Evolutionary conservation across 2,113 vertebrate species (phyloP).

Genomic region (Argyrosomus japonicus): DNA sequence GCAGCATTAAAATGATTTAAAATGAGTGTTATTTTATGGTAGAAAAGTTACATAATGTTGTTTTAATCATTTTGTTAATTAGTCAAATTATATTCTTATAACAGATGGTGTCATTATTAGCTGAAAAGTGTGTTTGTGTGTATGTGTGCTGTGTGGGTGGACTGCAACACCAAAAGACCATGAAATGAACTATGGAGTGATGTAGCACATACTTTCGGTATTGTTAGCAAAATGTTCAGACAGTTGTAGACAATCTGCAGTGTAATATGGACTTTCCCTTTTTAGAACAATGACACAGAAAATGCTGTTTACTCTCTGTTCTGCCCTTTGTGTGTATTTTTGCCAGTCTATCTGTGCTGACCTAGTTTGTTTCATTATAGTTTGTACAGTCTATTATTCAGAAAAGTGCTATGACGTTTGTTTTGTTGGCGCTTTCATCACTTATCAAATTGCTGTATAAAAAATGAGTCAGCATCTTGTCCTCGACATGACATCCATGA

Average conservation of each 20-base stretch:
- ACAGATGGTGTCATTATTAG: not conserved
- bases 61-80: not conserved
- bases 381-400: constrained; percentile 20
- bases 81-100: not conserved
- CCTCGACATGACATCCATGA: constrained; percentile 6
- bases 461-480: constrained; percentile 6
- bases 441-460: constrained; percentile 34
- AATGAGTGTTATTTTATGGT: no score
- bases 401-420: constrained; percentile 20
- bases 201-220: not conserved
- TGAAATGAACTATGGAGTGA: not conserved
- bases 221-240: not conserved
- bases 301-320: constrained; percentile 26
- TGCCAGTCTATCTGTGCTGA: constrained; percentile 34
- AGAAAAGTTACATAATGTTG: no score
- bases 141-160: not conserved
- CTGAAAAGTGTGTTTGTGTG: not conserved
- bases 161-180: no score
- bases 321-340: constrained; percentile 20
- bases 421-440: constrained; percentile 9
- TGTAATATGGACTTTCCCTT: not conserved
- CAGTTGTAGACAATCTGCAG: not conserved
- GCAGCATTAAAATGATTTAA: no score
- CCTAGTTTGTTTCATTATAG: constrained; percentile 39
- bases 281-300: constrained; percentile 19